Base-by-base conservation (phyloP, 2,888 invertebrate genomes). In the Drosophila siamana region DNA sequence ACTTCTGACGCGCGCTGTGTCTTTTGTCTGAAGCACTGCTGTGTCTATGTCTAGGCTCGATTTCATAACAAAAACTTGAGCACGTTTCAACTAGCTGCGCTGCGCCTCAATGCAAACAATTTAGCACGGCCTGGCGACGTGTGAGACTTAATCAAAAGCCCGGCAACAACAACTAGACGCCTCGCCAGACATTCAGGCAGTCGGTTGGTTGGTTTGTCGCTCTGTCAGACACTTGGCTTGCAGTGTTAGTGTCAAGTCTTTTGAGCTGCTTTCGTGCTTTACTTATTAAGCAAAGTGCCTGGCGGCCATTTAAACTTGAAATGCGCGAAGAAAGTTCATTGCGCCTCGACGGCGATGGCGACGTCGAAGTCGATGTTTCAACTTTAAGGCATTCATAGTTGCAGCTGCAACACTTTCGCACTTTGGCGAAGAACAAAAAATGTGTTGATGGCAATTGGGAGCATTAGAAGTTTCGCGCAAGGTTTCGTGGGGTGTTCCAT, bases 21-120 rank as follows among this genome's bases (percentile, higher is more conserved):
- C 69, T 75, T 85, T 83, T 83, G 83, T 83, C 84, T 83, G 36
- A 54, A 52, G 61, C 44, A 61, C 55, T 51, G 59, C 47, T 38
- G 33, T 16, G 50, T 61, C n/a, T n/a, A n/a, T 69, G 82, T 82
- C 83, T 83, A 88, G 83, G 83, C 83, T 83, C 87, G 65, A 83
- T 83, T 88, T 84, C 88, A 83, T 81, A 86, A 84, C 83, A 88
- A 84, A 84, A 84, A 84, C 83, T 84, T 84, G 88, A 84, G 83
- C 83, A 84, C 83, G 83, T 88, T 87, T 55, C 59, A 26, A 41
- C 40, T 59, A 30, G 56, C 55, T 55, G 8, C 30, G 70, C 54
- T 40, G 51, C 44, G 83, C 77, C 73, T 80, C 83, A 86, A 83
- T 80, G 80, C 83, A 86, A 83, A 86, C 83, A 83, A 83, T 83